Percentiles rank a stretch among this genome's conserved stretches.
phyloP scores from a whole-genome alignment of 30 jellyfish, hydroid and myxozoan genomes.

The Morbakka virulenta region DNA sequence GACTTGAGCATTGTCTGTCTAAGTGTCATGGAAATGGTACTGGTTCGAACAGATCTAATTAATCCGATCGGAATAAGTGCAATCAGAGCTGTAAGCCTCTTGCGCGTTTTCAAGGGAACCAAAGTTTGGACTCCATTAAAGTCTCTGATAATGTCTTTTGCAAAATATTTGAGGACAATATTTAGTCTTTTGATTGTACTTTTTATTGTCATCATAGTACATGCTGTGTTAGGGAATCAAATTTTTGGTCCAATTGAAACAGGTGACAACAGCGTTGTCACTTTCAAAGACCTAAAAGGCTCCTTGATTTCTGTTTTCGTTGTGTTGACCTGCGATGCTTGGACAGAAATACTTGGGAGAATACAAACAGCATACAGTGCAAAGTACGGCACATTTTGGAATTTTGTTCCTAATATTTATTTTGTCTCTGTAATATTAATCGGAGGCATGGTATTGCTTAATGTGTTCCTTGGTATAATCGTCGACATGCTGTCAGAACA shows the following conservation, averaged over 20 bases:
- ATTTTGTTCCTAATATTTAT: constrained; percentile 38
- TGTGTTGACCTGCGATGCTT: constrained; percentile 76
- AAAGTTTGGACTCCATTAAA: constrained; percentile 45
- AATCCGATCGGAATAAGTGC: constrained; percentile 53
- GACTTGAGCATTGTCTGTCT: too few relatives aligned
- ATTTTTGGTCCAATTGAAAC: constrained; percentile 37
- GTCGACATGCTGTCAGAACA: too few relatives aligned
- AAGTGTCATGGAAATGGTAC: too few relatives aligned
- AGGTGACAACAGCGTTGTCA: constrained; percentile 8
- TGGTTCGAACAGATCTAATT: too few relatives aligned
- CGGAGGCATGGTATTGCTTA: constrained; percentile 70
- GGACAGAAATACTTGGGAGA: constrained; percentile 60
- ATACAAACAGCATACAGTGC: background rate
- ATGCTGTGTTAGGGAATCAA: constrained; percentile 77
- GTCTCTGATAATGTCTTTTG: constrained; percentile 49
- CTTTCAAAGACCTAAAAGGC: constrained; percentile 35
- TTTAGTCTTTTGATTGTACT: constrained; percentile 55
- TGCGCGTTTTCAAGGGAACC: constrained; percentile 57
- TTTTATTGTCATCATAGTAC: constrained; percentile 32
- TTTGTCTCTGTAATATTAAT: constrained; percentile 63
- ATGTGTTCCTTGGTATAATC: too few relatives aligned
- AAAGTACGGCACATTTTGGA: too few relatives aligned
- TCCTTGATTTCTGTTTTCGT: constrained; percentile 75
- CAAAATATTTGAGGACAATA: constrained; percentile 42
- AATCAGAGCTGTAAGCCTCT: constrained; percentile 41